Base-by-base conservation (phyloP, 2,113 vertebrate genomes). In the Elgaria multicarinata region DNA sequence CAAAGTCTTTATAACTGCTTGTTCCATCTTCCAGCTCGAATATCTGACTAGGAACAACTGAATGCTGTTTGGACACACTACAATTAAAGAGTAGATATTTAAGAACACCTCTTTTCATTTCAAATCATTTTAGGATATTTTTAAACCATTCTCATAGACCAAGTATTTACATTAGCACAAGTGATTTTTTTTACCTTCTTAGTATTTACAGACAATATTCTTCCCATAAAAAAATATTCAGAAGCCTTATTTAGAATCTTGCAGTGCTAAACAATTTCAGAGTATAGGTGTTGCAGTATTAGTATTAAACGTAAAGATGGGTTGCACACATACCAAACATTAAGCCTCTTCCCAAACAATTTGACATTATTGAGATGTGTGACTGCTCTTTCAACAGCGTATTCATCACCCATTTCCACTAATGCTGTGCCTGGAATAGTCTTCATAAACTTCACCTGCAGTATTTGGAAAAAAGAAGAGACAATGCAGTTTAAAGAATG, bases 331-430 rank as follows among this genome's bases (percentile, higher is more conserved):
- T 97, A 99, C 99, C 99, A 99, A 95, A 99, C 98, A 67, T 98
- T 99, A 94, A 99, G 98, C 93, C 98, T 98, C 95, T 99, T 99
- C 86, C 98, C 98, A 97, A 99, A 99, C 85, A 99, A 96, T 93
- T 99, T 99, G 95, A 99, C 98, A 79, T 98, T 98, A 97, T 99
- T 99, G 87, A 99, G 98, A 95, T 99, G 99, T 74, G 99, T 99
- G 93, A 99, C 98, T 50, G 98, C 99, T 96, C 99, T 96, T 97
- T 99, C 99, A 75, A 99, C 99, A 55, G 99, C 98, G 12, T 99
- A 99, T 87, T 99, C 99, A 90, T 99, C 99, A 20, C 99, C 98
- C 99, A 99, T 99, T 97, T 99, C 99, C 55, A 99, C 99, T 93
- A 99, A 92, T 7, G 99, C 98, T 0, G 99, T 99, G 39, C 99